Percentiles rank a stretch among this genome's conserved stretches.
These are phyloP conservation scores for Meloidogyne exigua DNA, from an alignment of 1,140 invertebrate species.

Conservation along the genomic window DNA sequence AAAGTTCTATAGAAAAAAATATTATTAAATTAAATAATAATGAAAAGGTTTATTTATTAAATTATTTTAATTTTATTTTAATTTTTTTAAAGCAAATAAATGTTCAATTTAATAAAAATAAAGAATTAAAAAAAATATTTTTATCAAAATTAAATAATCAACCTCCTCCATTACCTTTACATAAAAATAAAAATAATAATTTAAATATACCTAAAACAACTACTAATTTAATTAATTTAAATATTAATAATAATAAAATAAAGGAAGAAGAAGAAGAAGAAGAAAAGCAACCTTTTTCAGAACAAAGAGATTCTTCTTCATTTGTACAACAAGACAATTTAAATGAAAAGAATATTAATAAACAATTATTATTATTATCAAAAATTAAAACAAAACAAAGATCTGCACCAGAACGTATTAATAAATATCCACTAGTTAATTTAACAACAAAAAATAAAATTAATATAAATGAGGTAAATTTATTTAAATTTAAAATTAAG, in stretches of 20 bases:
- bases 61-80: no score
- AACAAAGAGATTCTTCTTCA: background rate
- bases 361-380: background rate
- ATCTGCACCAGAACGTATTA: background rate
- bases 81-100: no score
- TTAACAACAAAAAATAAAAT: conserved; percentile 8
- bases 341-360: background rate
- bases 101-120: no score
- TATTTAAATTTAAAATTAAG: background rate
- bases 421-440: conserved; percentile 18
- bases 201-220: no score
- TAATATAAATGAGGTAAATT: conserved; percentile 9
- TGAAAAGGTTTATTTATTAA: no score
- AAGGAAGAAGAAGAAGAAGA: background rate
- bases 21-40: no score
- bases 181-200: no score
- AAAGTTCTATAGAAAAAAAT: no score
- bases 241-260: conserved; percentile 1
- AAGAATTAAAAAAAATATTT: no score
- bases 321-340: background rate
- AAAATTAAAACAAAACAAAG: background rate
- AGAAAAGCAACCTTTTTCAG: conserved; percentile 4
- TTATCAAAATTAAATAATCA: no score
- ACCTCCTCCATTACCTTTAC: no score
- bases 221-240: no score